Base-by-base conservation (phyloP, 2,113 vertebrate genomes). In the Xiphophorus hellerii region DNA sequence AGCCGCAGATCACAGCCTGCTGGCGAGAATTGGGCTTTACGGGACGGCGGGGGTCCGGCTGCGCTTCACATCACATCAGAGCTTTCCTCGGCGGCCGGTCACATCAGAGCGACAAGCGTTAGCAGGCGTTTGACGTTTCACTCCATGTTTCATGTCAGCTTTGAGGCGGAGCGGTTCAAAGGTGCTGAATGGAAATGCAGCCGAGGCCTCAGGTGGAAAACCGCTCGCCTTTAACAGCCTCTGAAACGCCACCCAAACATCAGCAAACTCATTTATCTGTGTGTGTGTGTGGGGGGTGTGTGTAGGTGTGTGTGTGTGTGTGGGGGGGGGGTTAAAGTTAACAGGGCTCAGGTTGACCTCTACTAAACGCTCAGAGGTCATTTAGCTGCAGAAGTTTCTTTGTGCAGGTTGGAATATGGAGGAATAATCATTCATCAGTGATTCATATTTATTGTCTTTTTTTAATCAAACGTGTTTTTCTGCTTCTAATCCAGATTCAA, bases 31-130 rank as follows among this genome's bases (percentile, higher is more conserved):
- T 71, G 75, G 58, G 69, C 62, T 37, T 78, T 66, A 70, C 31
- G 31, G 61, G 82, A 75, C 81, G 20, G 66, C 66, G 17, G 63
- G 74, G 69, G 76, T 76, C 83, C 13, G 58, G 48, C 71, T 30
- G 73, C 48, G 33, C 31, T 80, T 84, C 76, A 77, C 66, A 60
- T 77, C 87, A 85, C 87, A 78, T 80, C 82, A 71, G 48, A 83
- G 71, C 63, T 66, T 76, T 80, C 63, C 15, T 20, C 39, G 77
- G 70, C 30, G 78, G 70, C 78, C 67, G 54, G 76, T 68, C 74
- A 73, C 81, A 90, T 84, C 84, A 37, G 80, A 88, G 77, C 83
- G 88, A 87, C 88, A 87, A 84, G 82, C 77, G 77, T 81, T 83
- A 86, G 51, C 84, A 29, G 60, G 73, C 58, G 65, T 81, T 78